Conservation (phyloP, 2,113 vertebrate genomes). For the Apistogramma diplotaenia region DNA sequence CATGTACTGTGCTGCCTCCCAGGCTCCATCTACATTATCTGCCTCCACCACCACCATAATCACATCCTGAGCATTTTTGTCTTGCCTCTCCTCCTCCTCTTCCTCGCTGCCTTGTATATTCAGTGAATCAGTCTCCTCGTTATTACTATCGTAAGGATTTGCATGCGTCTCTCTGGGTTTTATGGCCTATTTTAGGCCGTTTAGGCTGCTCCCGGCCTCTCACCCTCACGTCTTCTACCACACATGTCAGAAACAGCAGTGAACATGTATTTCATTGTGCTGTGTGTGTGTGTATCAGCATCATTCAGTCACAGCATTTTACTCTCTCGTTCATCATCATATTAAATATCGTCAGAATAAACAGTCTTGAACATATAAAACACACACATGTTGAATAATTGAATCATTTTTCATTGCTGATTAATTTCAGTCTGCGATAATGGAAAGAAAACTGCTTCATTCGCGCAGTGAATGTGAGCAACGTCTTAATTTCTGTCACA, state of each 20-base stretch:
- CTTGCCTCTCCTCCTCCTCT: not conserved
- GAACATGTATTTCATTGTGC: not conserved
- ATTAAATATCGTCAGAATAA: not conserved
- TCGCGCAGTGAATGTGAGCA: not conserved
- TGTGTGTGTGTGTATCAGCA: not conserved
- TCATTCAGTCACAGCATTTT: not conserved
- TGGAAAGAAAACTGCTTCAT: not conserved
- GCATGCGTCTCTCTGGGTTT: constrained; percentile 48
- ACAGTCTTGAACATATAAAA: not conserved
- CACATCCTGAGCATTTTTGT: constrained; percentile 7
- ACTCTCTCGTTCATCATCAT: constrained; percentile 8
- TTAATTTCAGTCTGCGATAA: not conserved
- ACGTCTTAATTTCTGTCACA: not conserved
- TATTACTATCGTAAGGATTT: constrained; percentile 37
- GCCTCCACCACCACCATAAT: not conserved
- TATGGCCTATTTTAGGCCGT: constrained; percentile 51
- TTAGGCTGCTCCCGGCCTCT: constrained; percentile 3
- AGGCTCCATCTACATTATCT: not conserved
- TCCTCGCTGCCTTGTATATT: constrained; percentile 7
- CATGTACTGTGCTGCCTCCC: not conserved
- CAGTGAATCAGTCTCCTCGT: constrained; percentile 46
- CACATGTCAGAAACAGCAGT: constrained; percentile 24
- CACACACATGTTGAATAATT: not conserved
- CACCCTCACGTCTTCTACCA: constrained; percentile 36
- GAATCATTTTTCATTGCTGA: not conserved